Evolutionary conservation across 2,888 invertebrate species (phyloP), one percentile per base, ranked within the genome.

Genomic region (Erpobdella octoculata): DNA sequence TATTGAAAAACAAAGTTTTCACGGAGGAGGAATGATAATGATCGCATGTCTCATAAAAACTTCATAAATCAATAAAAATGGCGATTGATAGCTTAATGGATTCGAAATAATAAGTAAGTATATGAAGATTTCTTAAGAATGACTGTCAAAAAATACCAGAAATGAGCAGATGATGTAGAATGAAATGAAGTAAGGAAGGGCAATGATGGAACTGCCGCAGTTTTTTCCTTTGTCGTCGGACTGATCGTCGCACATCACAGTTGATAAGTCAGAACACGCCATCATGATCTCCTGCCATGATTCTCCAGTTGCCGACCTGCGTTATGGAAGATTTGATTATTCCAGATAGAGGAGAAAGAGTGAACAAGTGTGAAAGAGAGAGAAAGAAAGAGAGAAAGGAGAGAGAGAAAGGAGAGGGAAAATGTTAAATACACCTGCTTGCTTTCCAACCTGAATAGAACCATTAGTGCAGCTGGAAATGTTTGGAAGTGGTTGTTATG

Each of bases 251-350:
- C 86, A 86, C 41, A 74, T 75, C 18, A 83, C 85, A 3, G 79
- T 80, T 0, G 79, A 78, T 9, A 64, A 35, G 62, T 89, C 87
- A 33, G 70, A 90, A 79, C 94, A 95, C 71, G 91, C 90, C 88
- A 98, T 88, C 98, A 98, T 98, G 73, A 98, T 93, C 72, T 97
- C 93, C 84, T 99, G 98, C 98, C 98, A 99, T 0, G 95, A 93
- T 85, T 98, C 98, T 78, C 97, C 96, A 84, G 84, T 81, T 0
- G 85, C 85, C 21, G 85, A 85, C 75, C 85, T 84, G n/a, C n/a
- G 48, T 28, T 21, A 38, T 36, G 48, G 37, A 21, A 25, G 8
- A 53, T 53, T 6, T 53, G 5, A 6, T 18, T 18, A 8, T 53
- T 53, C 21, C 28, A 12, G n/a, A 25, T 53, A 41, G 41, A 21